Evolutionary conservation across 2,888 invertebrate genomes (phyloP).

Genomic region (Meghimatium bilineatum): DNA sequence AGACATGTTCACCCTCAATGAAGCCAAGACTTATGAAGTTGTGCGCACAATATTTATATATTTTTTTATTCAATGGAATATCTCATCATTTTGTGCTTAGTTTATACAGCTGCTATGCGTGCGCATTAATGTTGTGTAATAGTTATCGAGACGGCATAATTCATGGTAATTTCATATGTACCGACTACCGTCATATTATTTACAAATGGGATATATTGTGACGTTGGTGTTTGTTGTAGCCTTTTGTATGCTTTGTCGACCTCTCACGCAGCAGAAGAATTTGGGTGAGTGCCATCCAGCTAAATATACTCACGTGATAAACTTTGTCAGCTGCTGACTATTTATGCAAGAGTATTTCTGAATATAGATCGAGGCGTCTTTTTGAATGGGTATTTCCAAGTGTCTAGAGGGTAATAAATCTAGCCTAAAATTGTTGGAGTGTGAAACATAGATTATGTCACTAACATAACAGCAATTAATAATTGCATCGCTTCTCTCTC

Average conservation of each 20-base stretch:
- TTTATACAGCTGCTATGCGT: too few relatives aligned
- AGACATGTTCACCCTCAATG: too few relatives aligned
- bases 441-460: too few relatives aligned
- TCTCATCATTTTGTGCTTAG: neutral
- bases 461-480: too few relatives aligned
- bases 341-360: neutral
- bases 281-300: neutral
- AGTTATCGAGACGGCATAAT: neutral
- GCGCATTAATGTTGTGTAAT: too few relatives aligned
- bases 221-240: neutral
- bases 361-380: neutral
- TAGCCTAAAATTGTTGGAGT: too few relatives aligned
- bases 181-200: too few relatives aligned
- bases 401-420: neutral
- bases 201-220: neutral
- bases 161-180: neutral
- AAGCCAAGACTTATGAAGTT: neutral
- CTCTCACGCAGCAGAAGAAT: neutral
- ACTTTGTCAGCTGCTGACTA: neutral
- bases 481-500: neutral
- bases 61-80: neutral
- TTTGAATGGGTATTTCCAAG: neutral
- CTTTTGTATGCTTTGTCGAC: neutral
- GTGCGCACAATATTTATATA: neutral
- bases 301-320: neutral